Percentiles rank a stretch among this genome's conserved stretches.
These are phyloP conservation scores for Bellardia pandia DNA, from an alignment of 2,888 invertebrate species.

Conservation along the genomic window DNA sequence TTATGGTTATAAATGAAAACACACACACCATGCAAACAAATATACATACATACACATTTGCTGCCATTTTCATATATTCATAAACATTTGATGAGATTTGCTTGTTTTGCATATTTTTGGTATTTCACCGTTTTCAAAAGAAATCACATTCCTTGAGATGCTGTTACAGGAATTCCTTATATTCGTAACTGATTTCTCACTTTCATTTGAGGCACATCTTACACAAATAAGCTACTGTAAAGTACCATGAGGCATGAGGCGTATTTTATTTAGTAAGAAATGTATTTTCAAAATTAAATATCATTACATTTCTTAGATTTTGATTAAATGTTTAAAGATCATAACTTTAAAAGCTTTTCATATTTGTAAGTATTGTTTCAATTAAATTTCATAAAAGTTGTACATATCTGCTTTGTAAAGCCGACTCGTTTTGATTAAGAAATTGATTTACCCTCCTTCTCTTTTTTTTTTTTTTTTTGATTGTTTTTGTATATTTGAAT, in stretches of 20 bases:
- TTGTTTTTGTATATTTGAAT: not conserved
- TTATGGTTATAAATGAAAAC: constrained; percentile 5
- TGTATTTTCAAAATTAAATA: too few relatives aligned
- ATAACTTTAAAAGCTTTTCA: too few relatives aligned
- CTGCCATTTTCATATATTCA: not conserved
- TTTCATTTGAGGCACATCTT: too few relatives aligned
- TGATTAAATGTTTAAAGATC: too few relatives aligned
- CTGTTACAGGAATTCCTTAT: not conserved
- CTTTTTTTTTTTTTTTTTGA: not conserved
- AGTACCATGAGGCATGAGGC: too few relatives aligned
- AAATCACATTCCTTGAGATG: not conserved
- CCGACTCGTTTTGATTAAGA: not conserved
- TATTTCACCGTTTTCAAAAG: not conserved
- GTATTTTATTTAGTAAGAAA: too few relatives aligned
- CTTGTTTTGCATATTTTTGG: not conserved
- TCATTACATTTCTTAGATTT: too few relatives aligned
- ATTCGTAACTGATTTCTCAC: too few relatives aligned
- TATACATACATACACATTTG: not conserved
- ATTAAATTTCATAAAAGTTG: too few relatives aligned
- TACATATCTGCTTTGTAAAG: not conserved
- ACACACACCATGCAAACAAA: not conserved
- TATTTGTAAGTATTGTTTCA: too few relatives aligned
- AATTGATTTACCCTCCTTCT: not conserved
- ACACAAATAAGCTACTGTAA: too few relatives aligned
- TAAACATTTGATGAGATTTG: not conserved